These are phyloP conservation scores for Dolichallabes microphthalmus DNA, from an alignment of 2,113 vertebrate species.

Conservation along the genomic window DNA sequence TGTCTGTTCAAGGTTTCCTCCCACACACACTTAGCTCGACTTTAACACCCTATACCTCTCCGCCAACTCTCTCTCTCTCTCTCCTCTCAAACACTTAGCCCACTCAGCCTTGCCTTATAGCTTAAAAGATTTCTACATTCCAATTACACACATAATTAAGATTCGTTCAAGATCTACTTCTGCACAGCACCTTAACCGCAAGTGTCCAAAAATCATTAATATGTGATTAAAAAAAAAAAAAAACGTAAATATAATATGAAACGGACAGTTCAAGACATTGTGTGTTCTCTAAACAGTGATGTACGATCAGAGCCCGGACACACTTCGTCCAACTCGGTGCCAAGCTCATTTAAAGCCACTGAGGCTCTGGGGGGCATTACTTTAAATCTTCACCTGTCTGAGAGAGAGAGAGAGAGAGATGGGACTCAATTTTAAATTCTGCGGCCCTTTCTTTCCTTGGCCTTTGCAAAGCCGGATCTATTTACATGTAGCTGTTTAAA, in stretches of 20 bases:
- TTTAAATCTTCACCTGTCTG: conserved; percentile 64
- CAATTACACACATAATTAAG: background rate
- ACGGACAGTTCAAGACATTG: background rate
- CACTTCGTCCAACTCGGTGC: conserved; percentile 14
- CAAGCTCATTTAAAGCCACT: conserved; percentile 33
- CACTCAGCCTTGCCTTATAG: background rate
- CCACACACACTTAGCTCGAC: conserved; percentile 18
- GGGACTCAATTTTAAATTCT: conserved; percentile 63
- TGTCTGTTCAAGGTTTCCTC: conserved; percentile 27
- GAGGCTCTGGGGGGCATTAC: conserved; percentile 55
- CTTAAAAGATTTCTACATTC: background rate
- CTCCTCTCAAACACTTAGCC: background rate
- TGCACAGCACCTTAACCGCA: background rate
- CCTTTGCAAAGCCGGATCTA: conserved; percentile 67
- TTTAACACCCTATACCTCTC: conserved; percentile 6
- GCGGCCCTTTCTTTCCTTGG: conserved; percentile 61
- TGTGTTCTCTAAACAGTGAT: conserved; percentile 7
- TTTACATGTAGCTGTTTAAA: conserved; percentile 73
- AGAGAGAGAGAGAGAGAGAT: conserved; percentile 42
- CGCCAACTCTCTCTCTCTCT: background rate
- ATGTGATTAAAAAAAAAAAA: background rate
- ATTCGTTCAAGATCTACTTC: background rate
- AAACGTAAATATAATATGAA: background rate
- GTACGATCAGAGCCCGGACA: background rate
- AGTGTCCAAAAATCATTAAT: background rate